Base-by-base conservation (phyloP, 2,888 invertebrate species). In the Bhutanitis thaidina region DNA sequence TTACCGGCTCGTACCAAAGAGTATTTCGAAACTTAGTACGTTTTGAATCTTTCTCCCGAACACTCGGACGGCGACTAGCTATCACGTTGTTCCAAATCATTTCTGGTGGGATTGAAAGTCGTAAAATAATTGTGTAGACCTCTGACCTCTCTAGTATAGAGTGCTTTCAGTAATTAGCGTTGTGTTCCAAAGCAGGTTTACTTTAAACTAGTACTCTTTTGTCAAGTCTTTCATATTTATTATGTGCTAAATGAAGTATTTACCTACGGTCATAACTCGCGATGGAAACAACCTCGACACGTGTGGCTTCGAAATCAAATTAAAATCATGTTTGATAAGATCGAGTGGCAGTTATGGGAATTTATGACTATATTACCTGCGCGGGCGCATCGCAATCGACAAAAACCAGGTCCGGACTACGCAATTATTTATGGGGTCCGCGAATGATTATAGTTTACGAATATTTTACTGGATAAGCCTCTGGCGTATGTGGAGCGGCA, bases 331-430 rank as follows among this genome's bases (percentile, higher is more conserved):
- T 86, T 87, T 86, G 88, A 89, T 89, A 89, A 88, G 84, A 89
- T 89, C 89, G 86, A 86, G 80, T 87, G 88, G 87, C 86, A 84
- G 88, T 88, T 89, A 89, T 88, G 87, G 84, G 87, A 88, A 89
- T 89, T 89, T 89, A 88, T 89, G 89, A 88, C 89, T 89, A 88
- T 89, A 89, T 89, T 89, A 89, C 88, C 87, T 88, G 88, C 84
- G 83, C 84, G 65, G 71, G 80, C 85, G 86, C 88, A 85, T 74
- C 77, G 68, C 69, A 67, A 60, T 80, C 78, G 78, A 82, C 81
- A 82, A 86, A 82, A 86, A 84, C 80, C 79, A 76, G 83, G 76
- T 69, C 77, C 78, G 80, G 74, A 74, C 77, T 71, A 68, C 74
- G 80, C 80, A 87, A 86, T 88, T 88, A 88, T 89, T 88, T 86